Evolutionary conservation across 2,113 vertebrate species (phyloP).

Genomic region (human (Homo sapiens)): GRCh38 chr1:23758501-23759000

Average conservation of each 20-base stretch:
- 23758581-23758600: background rate
- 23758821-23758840: background rate
- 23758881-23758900: background rate
- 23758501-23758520: too few relatives aligned
- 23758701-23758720: background rate
- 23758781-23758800: background rate
- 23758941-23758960: too few relatives aligned
- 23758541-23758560: background rate
- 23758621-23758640: background rate
- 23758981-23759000: too few relatives aligned
- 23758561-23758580: background rate
- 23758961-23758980: too few relatives aligned
- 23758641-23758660: background rate
- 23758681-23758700: background rate
- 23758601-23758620: background rate
- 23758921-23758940: too few relatives aligned
- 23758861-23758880: background rate
- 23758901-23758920: background rate
- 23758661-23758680: background rate
- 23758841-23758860: background rate
- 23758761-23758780: background rate
- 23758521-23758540: too few relatives aligned
- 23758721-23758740: background rate
- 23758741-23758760: background rate
- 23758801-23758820: background rate